Evolutionary conservation across 2,888 invertebrate genomes (phyloP), one percentile per base, ranked within the genome.

Genomic region (Branchipolynoe longqiensis): DNA sequence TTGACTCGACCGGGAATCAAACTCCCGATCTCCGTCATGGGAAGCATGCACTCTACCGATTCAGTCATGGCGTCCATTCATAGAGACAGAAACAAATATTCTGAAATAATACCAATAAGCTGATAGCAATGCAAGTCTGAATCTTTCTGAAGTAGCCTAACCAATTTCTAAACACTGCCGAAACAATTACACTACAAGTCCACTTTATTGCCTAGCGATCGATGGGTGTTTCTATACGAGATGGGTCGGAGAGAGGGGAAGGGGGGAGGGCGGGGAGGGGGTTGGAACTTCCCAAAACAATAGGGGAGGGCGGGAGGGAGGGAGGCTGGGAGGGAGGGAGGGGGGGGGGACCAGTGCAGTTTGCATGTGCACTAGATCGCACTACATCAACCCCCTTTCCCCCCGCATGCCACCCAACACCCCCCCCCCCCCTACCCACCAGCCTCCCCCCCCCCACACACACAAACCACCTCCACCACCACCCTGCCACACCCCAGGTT

Each of bases 371-470:
- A 54, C 54, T 54, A n/a, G n/a, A n/a, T n/a, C n/a, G n/a, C n/a
- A n/a, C n/a, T n/a, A n/a, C n/a, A n/a, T n/a, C n/a, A 54, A 54
- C 54, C 54, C 54, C 54, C 18, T 54, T 14, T 54, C 54, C n/a
- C n/a, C n/a, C n/a, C n/a, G 48, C 41, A 48, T 78, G 78, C n/a
- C 78, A 78, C 78, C 25, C 31, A 54, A 18, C 41, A 78, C 54
- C 48, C 48, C 41, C 78, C 31, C 48, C 14, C 36, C 38, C 33
- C 36, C 69, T n/a, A 25, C 22, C 25, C 4, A 25, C 31, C 62
- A 62, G 38, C 69, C 36, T 69, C 4, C 69, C 33, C 69, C 4
- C 69, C 33, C 69, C 69, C 36, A 38, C 22, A 69, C 38, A 36
- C 69, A 36, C 22, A 2, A 12, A 69, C 36, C n/a, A 58, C 58